Evolutionary conservation across 1,140 invertebrate species (phyloP).

Genomic region (Aphidius ervi): DNA sequence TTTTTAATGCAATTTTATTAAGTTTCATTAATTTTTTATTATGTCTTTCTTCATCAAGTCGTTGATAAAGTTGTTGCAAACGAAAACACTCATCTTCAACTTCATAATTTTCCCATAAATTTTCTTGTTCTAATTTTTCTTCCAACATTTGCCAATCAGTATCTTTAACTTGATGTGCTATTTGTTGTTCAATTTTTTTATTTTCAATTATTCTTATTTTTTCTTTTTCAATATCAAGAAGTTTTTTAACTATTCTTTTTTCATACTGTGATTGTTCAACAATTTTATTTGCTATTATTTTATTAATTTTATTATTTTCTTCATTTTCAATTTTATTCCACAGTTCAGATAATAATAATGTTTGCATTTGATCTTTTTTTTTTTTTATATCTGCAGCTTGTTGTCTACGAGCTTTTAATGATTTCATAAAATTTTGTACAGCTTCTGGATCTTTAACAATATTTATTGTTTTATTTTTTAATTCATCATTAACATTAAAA

Average conservation of each 20-base stretch:
- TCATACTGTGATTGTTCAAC: conserved; percentile 60
- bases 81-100: conserved; percentile 54
- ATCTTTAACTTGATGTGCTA: conserved; percentile 50
- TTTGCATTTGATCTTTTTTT: conserved; percentile 36
- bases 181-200: conserved; percentile 48
- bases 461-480: too few relatives aligned
- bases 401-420: neutral
- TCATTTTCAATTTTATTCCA: conserved; percentile 43
- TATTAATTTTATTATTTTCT: conserved; percentile 53
- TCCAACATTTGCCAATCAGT: conserved; percentile 48
- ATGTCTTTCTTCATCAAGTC: conserved; percentile 45
- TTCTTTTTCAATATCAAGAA: conserved; percentile 57
- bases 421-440: neutral
- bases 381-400: neutral
- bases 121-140: conserved; percentile 42
- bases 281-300: conserved; percentile 53
- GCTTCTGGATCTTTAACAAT: neutral
- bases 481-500: neutral
- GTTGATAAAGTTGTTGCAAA: conserved; percentile 52
- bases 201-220: conserved; percentile 54
- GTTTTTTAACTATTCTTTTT: conserved; percentile 59
- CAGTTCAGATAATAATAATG: conserved; percentile 35
- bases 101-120: conserved; percentile 43
- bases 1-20: conserved; percentile 51
- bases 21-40: conserved; percentile 47